Conservation (phyloP, 1,140 invertebrate genomes). For the Oppia nitens region DNA sequence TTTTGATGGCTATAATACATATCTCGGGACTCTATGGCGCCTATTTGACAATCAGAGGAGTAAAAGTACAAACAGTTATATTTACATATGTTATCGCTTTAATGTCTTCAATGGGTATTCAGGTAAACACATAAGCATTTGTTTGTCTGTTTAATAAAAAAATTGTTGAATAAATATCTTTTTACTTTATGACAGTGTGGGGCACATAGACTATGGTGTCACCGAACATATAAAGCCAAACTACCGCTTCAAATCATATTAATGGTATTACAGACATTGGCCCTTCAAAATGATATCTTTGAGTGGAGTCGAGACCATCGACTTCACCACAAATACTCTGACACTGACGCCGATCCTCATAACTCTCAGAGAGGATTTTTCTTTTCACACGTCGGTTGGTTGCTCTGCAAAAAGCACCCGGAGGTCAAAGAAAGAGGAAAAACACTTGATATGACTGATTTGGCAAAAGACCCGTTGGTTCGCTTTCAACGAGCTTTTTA, state of each 20-base stretch:
- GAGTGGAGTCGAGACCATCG: constrained; percentile 89
- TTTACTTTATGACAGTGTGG: too few relatives aligned
- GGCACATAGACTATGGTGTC: constrained; percentile 31
- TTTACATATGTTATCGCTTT: background rate
- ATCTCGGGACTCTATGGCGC: background rate
- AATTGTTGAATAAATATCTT: too few relatives aligned
- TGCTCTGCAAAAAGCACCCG: constrained; percentile 66
- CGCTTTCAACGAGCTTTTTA: constrained; percentile 73
- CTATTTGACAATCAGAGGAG: constrained; percentile 32
- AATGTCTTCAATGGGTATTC: background rate
- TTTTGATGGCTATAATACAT: background rate
- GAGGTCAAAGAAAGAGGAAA: constrained; percentile 72
- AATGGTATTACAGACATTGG: constrained; percentile 35
- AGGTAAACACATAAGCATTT: too few relatives aligned
- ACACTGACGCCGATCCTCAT: constrained; percentile 90
- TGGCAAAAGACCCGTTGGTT: constrained; percentile 68
- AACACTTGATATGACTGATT: constrained; percentile 66
- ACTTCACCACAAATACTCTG: constrained; percentile 84
- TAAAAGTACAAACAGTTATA: background rate
- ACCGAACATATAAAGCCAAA: constrained; percentile 82
- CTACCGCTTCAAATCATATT: constrained; percentile 62
- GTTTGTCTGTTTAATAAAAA: too few relatives aligned
- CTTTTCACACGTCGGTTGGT: constrained; percentile 73
- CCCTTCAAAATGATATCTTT: constrained; percentile 61
- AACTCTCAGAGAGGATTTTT: constrained; percentile 77